Base-by-base conservation (phyloP, 2,888 invertebrate genomes). In the Papilio gigon region DNA sequence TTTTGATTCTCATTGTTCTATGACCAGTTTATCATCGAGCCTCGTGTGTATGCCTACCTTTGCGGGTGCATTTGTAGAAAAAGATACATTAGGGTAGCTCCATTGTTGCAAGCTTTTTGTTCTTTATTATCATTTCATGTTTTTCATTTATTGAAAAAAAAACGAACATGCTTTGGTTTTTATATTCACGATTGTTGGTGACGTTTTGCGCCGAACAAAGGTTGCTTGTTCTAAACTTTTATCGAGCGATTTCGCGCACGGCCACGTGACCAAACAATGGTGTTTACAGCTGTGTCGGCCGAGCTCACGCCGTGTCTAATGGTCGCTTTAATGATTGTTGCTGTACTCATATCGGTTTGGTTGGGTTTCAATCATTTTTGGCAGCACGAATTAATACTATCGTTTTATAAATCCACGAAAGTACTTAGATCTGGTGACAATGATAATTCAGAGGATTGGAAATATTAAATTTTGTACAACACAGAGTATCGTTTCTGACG, bases 201-300 rank as follows among this genome's bases (percentile, higher is more conserved):
- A 72, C 70, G 65, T 63, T 62, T 64, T 65, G 44, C 62, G 42
- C 75, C 73, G 77, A 82, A 85, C 85, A 84, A 84, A 84, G 81
- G 81, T 83, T 80, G 78, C 77, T 79, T 79, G 81, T 79, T 82
- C 79, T 78, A 78, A 61, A 53, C 63, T 82, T 84, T 86, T 85
- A 85, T 86, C 85, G 84, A 83, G 85, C 84, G 80, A 85, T 89
- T 87, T 87, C 88, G 80, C 82, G 78, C 76, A 78, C 78, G 78
- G 81, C 86, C 88, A 88, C 87, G 88, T 89, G 88, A 88, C 85
- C 77, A 84, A 89, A 89, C 89, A 89, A 90, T 87, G 82, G 87
- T 88, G 89, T 90, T 89, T 90, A 87, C 84, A 84, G 30, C 47
- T 37, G 35, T 25, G 58, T 8, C 44, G 22, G 35, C 44, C 44